Evolutionary conservation across 2,797 vertebrate genomes (phyloP).

Genomic region (Capromys pilorides): DNA sequence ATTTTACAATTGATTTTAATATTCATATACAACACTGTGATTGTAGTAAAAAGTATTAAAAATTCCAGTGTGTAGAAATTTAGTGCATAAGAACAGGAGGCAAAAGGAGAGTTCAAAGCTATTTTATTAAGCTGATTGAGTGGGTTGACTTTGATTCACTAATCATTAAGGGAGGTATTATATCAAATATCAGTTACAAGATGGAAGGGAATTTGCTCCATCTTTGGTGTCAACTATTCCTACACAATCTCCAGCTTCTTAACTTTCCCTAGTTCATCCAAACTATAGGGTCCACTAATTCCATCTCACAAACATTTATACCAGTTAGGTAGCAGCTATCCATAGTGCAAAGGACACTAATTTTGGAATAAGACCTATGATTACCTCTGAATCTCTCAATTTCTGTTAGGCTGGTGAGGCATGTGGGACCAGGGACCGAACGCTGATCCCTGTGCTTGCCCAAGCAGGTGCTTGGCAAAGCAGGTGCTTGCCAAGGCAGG

Average conservation of each 20-base stretch:
- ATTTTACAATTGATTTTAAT: slow-evolving; percentile 7
- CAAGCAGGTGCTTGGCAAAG: too few relatives aligned
- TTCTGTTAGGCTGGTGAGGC: neutral
- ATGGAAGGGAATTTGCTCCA: neutral
- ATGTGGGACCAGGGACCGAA: too few relatives aligned
- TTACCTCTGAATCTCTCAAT: neutral
- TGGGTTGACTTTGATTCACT: neutral
- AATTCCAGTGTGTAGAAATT: neutral
- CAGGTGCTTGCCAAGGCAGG: too few relatives aligned
- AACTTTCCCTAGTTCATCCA: neutral
- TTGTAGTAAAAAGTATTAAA: neutral
- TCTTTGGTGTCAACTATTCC: neutral
- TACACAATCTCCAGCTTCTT: neutral
- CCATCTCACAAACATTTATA: neutral
- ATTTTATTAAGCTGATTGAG: neutral
- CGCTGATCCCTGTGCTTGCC: too few relatives aligned
- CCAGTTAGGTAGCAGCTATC: neutral
- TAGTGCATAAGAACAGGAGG: neutral
- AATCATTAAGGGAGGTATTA: neutral
- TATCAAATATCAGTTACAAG: neutral
- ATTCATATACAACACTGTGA: neutral
- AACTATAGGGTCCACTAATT: neutral
- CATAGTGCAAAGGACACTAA: neutral
- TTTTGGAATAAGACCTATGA: neutral
- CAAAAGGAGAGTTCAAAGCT: neutral